Evolutionary conservation across 2,113 vertebrate genomes (phyloP).

Genomic region (Vidua macroura): DNA sequence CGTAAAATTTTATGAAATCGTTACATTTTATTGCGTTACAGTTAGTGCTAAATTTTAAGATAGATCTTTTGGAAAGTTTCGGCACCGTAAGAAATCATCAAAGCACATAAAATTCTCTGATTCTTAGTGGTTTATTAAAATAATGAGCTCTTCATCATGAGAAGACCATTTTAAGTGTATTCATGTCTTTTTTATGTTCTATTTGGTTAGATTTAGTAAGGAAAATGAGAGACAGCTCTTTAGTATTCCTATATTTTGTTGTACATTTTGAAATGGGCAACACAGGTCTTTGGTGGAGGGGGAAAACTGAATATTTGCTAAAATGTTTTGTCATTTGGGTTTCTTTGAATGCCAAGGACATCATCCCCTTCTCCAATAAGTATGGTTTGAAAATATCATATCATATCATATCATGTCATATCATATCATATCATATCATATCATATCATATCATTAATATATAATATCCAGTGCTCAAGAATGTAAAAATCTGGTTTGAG

Average conservation of each 20-base stretch:
- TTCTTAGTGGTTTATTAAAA: conserved; percentile 11
- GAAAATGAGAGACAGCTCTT: not conserved
- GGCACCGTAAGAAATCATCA: not conserved
- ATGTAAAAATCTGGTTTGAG: not conserved
- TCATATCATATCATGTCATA: not conserved
- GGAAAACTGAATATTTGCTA: not conserved
- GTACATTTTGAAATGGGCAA: not conserved
- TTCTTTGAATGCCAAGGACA: not conserved
- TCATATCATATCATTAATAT: not conserved
- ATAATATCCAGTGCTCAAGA: not conserved
- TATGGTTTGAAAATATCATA: not conserved
- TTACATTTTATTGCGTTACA: conserved; percentile 25
- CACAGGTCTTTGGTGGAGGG: not conserved
- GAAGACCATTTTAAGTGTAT: not conserved
- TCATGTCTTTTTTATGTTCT: not conserved
- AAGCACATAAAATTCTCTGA: not conserved
- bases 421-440: not conserved
- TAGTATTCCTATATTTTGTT: not conserved
- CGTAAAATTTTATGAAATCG: not conserved
- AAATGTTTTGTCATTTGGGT: not conserved
- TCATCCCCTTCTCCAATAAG: not conserved
- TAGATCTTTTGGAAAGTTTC: not conserved
- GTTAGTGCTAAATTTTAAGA: not conserved
- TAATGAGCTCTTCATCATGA: conserved; percentile 8
- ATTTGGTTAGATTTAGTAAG: not conserved